Percentiles rank a stretch among this genome's conserved stretches.
Evolutionary conservation across 1,140 invertebrate genomes (phyloP).

Genomic region (Pemphigus obesinymphae): DNA sequence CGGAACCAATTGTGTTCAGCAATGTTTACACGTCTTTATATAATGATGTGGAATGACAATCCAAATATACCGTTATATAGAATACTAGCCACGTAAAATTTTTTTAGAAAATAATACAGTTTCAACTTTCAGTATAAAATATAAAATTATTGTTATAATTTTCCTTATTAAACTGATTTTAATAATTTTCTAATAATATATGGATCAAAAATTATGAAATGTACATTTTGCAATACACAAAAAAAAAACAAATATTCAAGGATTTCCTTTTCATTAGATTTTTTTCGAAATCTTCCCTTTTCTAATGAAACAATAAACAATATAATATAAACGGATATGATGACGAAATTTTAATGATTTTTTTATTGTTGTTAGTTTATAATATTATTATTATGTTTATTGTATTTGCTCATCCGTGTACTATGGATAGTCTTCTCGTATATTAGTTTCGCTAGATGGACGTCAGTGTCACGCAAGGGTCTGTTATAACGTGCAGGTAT

Average conservation of each 20-base stretch:
- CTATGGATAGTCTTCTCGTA: not conserved
- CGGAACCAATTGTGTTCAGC: constrained; percentile 35
- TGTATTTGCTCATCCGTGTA: constrained; percentile 23
- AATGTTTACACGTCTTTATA: constrained; percentile 22
- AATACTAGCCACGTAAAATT: not conserved
- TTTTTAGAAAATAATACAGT: not conserved
- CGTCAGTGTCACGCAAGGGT: constrained; percentile 9
- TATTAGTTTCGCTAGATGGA: constrained; percentile 12
- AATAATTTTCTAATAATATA: not conserved
- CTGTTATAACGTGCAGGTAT: too few relatives aligned
- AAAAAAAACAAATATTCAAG: not conserved
- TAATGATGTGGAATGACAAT: constrained; percentile 16
- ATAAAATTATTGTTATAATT: not conserved
- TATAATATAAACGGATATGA: not conserved
- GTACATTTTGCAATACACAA: not conserved
- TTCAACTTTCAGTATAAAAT: not conserved
- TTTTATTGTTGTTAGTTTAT: not conserved
- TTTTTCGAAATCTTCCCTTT: not conserved
- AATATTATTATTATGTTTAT: too few relatives aligned
- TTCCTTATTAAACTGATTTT: not conserved
- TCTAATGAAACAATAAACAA: constrained; percentile 1
- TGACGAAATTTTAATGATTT: not conserved
- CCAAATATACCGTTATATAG: not conserved
- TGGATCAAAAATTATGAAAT: not conserved
- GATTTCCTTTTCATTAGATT: not conserved